Evolutionary conservation across 2,888 invertebrate genomes (phyloP), one percentile per base, ranked within the genome.

Genomic region (Papilio elwesi): DNA sequence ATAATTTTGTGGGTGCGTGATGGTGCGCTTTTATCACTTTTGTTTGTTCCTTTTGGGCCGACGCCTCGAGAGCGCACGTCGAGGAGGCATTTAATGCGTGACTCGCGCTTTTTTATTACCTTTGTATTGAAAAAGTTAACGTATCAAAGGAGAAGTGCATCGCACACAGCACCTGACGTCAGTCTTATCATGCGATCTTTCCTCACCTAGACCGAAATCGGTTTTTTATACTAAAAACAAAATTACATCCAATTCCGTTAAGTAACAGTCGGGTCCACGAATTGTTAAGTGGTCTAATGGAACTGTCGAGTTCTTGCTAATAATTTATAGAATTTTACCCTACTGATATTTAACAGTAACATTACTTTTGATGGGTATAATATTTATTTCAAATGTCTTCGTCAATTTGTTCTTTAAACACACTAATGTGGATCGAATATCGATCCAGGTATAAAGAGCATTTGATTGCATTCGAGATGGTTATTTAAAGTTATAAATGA

Each of bases 1-100:
- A 92, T 92, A 90, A 91, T 90, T 92, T 89, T 82, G 89, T 90
- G 90, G 90, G 85, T 90, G 88, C 90, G 88, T 93, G 93, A 93
- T 87, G 84, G 81, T 88, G 93, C 93, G 85, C 83, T 92, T 92
- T 88, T 88, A 83, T 82, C 83, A 83, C 84, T 88, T 87, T 83
- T 92, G 88, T 92, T 92, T 92, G 91, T 92, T 92, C 91, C 91
- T 90, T 90, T 92, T 90, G 86, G 83, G 81, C 84, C 87, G 85
- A 86, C 86, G 89, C 87, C 84, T 86, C 83, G 85, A 81, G 74
- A 83, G 84, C 82, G 80, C 83, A 78, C 81, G 82, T 81, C 82
- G 82, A 83, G 77, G 83, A 85, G 88, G 87, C 90, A 87, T 92
- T 92, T 92, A 92, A 92, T 88, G 91, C 87, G 86, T 93, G 93